Evolutionary conservation across 1,140 invertebrate genomes (phyloP).

Genomic region (Ephestia elutella): DNA sequence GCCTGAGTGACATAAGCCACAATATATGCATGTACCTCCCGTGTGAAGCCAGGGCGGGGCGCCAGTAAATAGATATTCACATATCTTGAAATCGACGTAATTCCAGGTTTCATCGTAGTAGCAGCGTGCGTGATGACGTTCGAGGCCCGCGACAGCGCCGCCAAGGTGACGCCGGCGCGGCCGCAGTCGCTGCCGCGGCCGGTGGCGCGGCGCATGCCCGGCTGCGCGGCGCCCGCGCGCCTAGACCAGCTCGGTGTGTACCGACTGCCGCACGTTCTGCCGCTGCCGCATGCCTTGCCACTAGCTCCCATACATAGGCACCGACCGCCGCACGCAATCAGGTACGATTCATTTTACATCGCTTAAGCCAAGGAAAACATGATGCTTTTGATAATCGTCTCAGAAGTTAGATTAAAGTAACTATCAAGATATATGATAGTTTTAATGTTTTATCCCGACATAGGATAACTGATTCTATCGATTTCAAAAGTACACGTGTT

Average conservation of each 20-base stretch:
- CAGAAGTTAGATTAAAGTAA: no score
- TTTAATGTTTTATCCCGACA: no score
- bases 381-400: neutral
- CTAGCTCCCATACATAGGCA: slow-evolving; percentile 56
- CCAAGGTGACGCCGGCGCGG: slow-evolving; percentile 88
- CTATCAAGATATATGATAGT: no score
- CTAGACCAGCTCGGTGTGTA: slow-evolving; percentile 78
- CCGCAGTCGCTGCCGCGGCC: slow-evolving; percentile 78
- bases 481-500: neutral
- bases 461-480: no score
- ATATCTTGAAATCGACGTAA: no score
- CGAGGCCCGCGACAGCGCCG: slow-evolving; percentile 89
- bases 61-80: no score
- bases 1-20: no score
- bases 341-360: slow-evolving; percentile 57
- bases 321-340: slow-evolving; percentile 75
- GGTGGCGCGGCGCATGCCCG: slow-evolving; percentile 54
- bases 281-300: slow-evolving; percentile 66
- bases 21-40: no score
- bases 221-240: slow-evolving; percentile 58
- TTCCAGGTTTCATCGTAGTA: slow-evolving; percentile 90
- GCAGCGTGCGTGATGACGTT: slow-evolving; percentile 97
- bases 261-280: slow-evolving; percentile 72
- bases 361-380: neutral
- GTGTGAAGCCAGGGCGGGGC: no score